These are phyloP conservation scores for Agrotis segetum DNA, from an alignment of 2,888 invertebrate species.

Conservation along the genomic window DNA sequence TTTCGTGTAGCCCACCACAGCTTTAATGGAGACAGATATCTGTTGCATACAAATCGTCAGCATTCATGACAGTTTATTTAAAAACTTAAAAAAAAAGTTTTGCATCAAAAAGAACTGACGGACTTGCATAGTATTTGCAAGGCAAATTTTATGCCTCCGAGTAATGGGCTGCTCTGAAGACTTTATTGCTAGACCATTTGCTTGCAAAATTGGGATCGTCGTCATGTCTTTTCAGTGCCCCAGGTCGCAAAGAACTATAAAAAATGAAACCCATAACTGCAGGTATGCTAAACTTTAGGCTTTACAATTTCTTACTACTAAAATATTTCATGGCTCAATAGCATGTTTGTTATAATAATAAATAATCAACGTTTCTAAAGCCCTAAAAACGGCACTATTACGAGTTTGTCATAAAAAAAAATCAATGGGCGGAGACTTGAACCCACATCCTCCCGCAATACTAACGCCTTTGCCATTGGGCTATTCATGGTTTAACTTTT, in stretches of 20 bases:
- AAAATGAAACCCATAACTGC: slow-evolving; percentile 17
- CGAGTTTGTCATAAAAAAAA: slow-evolving; percentile 5
- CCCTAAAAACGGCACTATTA: not conserved
- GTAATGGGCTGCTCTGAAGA: slow-evolving; percentile 40
- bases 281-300: slow-evolving; percentile 4
- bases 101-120: slow-evolving; percentile 30
- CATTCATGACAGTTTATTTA: slow-evolving; percentile 44
- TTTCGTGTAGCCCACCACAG: slow-evolving; percentile 69
- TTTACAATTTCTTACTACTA: slow-evolving; percentile 16
- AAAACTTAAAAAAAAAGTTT: slow-evolving; percentile 28
- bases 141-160: slow-evolving; percentile 51
- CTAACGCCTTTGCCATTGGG: not conserved
- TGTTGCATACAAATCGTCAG: slow-evolving; percentile 54
- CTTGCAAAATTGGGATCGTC: slow-evolving; percentile 49
- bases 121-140: slow-evolving; percentile 50
- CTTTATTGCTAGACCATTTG: slow-evolving; percentile 49
- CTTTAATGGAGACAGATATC: slow-evolving; percentile 66
- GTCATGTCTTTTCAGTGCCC: slow-evolving; percentile 20
- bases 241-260: slow-evolving; percentile 21
- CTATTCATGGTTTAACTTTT: slow-evolving; percentile 19
- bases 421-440: slow-evolving; percentile 18
- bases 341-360: not conserved
- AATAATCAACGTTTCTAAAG: not conserved
- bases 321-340: slow-evolving; percentile 17
- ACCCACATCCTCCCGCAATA: slow-evolving; percentile 16